Percentiles rank a stretch among this genome's conserved stretches.
Evolutionary conservation across 2,113 vertebrate species (phyloP).

Genomic region (Laticauda laticaudata): DNA sequence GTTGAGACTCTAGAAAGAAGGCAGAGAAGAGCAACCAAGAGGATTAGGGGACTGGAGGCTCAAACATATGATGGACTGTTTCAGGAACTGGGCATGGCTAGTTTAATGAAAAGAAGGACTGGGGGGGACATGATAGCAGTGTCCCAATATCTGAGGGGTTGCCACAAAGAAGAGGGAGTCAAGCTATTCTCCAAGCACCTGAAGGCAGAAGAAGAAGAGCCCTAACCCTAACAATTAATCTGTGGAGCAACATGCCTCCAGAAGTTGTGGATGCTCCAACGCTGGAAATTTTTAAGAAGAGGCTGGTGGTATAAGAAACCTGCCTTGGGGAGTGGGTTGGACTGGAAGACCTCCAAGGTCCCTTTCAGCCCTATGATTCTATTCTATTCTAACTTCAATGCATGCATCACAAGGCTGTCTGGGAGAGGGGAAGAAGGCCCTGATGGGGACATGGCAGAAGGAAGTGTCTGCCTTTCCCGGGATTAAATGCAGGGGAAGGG

Average conservation of each 20-base stretch:
- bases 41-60: no score
- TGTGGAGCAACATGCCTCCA: not conserved
- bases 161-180: not conserved
- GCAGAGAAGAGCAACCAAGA: no score
- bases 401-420: not conserved
- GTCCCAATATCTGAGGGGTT: not conserved
- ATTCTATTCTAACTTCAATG: not conserved
- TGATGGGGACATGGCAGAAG: not conserved
- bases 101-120: no score
- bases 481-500: not conserved
- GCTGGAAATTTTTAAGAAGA: not conserved
- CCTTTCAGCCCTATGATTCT: not conserved
- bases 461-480: not conserved
- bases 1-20: no score
- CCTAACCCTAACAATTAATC: not conserved
- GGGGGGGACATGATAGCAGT: no score
- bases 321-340: not conserved
- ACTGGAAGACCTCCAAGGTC: not conserved
- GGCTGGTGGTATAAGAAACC: not conserved
- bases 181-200: not conserved
- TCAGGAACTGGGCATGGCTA: no score
- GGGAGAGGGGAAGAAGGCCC: not conserved
- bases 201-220: not conserved
- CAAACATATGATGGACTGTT: no score
- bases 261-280: not conserved